These are phyloP conservation scores for Drosophila fulvimacula DNA, from an alignment of 2,888 invertebrate species.

Conservation along the genomic window DNA sequence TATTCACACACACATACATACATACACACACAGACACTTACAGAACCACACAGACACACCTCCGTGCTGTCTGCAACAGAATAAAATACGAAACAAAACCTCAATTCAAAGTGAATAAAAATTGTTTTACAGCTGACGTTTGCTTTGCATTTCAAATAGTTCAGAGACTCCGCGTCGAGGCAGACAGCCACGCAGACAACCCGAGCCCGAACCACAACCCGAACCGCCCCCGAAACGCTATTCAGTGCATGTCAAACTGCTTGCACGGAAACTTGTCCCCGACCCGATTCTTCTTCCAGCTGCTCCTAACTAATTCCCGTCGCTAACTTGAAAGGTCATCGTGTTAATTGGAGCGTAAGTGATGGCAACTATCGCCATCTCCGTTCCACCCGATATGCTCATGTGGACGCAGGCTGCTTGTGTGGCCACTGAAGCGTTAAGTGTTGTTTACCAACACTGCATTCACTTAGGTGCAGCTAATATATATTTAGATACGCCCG, in stretches of 20 bases:
- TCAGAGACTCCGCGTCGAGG: slow-evolving; percentile 24
- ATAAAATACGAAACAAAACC: slow-evolving; percentile 77
- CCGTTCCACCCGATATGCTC: slow-evolving; percentile 29
- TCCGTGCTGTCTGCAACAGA: slow-evolving; percentile 42
- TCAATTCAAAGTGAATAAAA: slow-evolving; percentile 81
- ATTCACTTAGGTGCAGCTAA: slow-evolving; percentile 30
- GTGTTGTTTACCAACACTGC: slow-evolving; percentile 62
- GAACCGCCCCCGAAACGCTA: background rate
- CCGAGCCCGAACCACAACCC: slow-evolving; percentile 2
- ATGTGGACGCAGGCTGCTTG: slow-evolving; percentile 31
- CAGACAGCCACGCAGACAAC: slow-evolving; percentile 37
- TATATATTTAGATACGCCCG: slow-evolving; percentile 50
- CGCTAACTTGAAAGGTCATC: slow-evolving; percentile 67
- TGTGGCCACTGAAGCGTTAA: slow-evolving; percentile 62
- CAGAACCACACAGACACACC: slow-evolving; percentile 5
- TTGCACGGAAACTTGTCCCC: slow-evolving; percentile 14
- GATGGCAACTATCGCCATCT: slow-evolving; percentile 56
- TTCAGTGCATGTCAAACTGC: slow-evolving; percentile 32
- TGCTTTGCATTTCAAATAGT: slow-evolving; percentile 80
- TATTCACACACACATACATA: slow-evolving; percentile 38
- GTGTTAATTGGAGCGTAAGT: slow-evolving; percentile 77
- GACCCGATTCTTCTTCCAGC: background rate
- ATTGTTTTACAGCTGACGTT: slow-evolving; percentile 79
- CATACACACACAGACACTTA: slow-evolving; percentile 20
- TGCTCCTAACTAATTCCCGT: slow-evolving; percentile 29